phyloP scores from a whole-genome alignment of 1,140 invertebrate genomes.

The Hormaphis cornu region DNA sequence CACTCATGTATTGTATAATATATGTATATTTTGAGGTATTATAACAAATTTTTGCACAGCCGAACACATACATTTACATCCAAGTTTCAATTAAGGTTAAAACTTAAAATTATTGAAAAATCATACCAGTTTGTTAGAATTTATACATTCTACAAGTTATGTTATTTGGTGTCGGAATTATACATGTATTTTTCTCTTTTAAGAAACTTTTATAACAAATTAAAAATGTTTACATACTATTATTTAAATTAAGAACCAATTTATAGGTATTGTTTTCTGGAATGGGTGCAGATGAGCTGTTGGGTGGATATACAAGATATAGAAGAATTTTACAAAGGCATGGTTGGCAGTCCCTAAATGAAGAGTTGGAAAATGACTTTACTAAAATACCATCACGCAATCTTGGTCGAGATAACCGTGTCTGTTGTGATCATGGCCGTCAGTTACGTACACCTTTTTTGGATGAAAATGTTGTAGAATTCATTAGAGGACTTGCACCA shows the following conservation, averaged over 20 bases:
- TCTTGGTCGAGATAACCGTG: slow-evolving; percentile 85
- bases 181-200: too few species aligned
- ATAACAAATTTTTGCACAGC: too few species aligned
- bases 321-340: slow-evolving; percentile 57
- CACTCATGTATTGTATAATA: too few species aligned
- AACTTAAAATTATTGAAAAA: too few species aligned
- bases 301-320: slow-evolving; percentile 88
- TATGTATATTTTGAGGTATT: too few species aligned
- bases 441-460: slow-evolving; percentile 84
- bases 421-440: slow-evolving; percentile 66
- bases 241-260: not conserved
- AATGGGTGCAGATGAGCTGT: slow-evolving; percentile 93
- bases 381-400: slow-evolving; percentile 80
- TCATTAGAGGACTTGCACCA: slow-evolving; percentile 58
- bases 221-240: not conserved
- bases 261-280: slow-evolving; percentile 73
- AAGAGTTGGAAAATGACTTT: slow-evolving; percentile 69
- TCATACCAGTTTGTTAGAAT: too few species aligned
- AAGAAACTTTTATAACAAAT: not conserved
- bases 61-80: too few species aligned
- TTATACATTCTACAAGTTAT: too few species aligned
- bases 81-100: too few species aligned
- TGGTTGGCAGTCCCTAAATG: slow-evolving; percentile 56
- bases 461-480: slow-evolving; percentile 78
- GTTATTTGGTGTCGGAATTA: too few species aligned